Evolutionary conservation across 1,140 invertebrate genomes (phyloP).

Genomic region (Pentalonia nigronervosa): DNA sequence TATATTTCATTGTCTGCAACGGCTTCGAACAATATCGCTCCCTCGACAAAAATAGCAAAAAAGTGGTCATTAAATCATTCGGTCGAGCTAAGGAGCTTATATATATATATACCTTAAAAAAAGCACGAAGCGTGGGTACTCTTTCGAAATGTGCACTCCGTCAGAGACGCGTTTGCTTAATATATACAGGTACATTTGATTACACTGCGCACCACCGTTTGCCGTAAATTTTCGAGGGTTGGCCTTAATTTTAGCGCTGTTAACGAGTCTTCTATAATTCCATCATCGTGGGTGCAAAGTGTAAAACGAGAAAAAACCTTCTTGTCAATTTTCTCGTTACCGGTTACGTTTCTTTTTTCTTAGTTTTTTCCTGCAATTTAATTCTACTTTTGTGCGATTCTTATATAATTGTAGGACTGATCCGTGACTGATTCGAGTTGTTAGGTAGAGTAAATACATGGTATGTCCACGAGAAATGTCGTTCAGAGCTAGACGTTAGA

Average conservation of each 20-base stretch:
- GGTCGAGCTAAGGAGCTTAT: background rate
- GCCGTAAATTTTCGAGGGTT: background rate
- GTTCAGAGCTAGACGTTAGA: background rate
- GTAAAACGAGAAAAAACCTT: background rate
- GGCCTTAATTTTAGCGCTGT: background rate
- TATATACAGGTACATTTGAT: background rate
- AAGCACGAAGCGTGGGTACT: background rate
- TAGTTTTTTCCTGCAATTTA: background rate
- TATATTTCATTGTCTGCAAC: background rate
- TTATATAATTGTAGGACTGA: background rate
- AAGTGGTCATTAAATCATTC: slow-evolving; percentile 8
- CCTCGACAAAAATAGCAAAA: background rate
- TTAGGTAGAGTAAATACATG: background rate
- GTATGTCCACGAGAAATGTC: background rate
- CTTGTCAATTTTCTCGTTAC: background rate
- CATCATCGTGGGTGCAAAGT: background rate
- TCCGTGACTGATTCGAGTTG: background rate
- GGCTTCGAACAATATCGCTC: background rate
- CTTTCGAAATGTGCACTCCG: background rate
- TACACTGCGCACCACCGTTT: background rate
- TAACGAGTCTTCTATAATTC: background rate
- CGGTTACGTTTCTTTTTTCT: background rate
- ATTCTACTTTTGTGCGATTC: background rate
- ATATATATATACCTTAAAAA: background rate
- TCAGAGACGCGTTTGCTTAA: background rate